Conservation (phyloP, 2,113 vertebrate genomes). For the Mungos mungo region DNA sequence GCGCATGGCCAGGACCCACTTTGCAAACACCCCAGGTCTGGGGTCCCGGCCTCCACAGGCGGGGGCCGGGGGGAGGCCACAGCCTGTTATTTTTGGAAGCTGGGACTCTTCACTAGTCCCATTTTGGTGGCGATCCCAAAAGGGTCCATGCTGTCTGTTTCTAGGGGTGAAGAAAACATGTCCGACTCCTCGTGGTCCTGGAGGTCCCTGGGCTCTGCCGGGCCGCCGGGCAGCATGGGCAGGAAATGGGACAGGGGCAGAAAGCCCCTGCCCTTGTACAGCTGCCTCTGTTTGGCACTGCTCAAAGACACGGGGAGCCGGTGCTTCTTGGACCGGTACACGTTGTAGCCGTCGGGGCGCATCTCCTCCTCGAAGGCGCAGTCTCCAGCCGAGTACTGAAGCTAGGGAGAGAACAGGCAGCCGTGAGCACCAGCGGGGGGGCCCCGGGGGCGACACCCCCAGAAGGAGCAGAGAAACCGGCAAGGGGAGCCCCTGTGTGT, state of each 20-base stretch:
- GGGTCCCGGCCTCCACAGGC: not conserved
- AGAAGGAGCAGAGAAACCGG: rapidly evolving
- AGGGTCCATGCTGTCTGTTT: slow-evolving; percentile 90
- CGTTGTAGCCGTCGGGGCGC: slow-evolving; percentile 90
- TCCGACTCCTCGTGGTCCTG: slow-evolving; percentile 64
- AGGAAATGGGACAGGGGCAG: slow-evolving; percentile 92
- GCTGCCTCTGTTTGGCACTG: slow-evolving; percentile 86
- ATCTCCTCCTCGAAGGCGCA: slow-evolving; percentile 94
- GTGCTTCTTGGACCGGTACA: slow-evolving; percentile 89
- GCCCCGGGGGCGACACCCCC: rapidly evolving
- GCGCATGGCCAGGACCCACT: not conserved
- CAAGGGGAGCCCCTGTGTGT: rapidly evolving
- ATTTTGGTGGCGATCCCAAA: slow-evolving; percentile 89
- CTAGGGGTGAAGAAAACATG: slow-evolving; percentile 70
- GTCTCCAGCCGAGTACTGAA: slow-evolving; percentile 88
- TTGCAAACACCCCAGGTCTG: not conserved
- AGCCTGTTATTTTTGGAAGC: slow-evolving; percentile 90
- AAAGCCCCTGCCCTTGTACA: slow-evolving; percentile 83
- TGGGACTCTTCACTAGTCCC: slow-evolving; percentile 89
- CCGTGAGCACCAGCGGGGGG: rapidly evolving
- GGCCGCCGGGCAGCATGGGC: slow-evolving; percentile 86
- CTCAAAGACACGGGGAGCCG: slow-evolving; percentile 89
- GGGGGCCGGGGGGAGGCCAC: not conserved
- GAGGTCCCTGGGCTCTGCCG: slow-evolving; percentile 35
- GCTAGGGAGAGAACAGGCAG: slow-evolving; percentile 79